Percentiles rank a stretch among this genome's conserved stretches.
Evolutionary conservation across 92 coral and sea anemone species (phyloP).

Genomic region (Paramuricea clavata): DNA sequence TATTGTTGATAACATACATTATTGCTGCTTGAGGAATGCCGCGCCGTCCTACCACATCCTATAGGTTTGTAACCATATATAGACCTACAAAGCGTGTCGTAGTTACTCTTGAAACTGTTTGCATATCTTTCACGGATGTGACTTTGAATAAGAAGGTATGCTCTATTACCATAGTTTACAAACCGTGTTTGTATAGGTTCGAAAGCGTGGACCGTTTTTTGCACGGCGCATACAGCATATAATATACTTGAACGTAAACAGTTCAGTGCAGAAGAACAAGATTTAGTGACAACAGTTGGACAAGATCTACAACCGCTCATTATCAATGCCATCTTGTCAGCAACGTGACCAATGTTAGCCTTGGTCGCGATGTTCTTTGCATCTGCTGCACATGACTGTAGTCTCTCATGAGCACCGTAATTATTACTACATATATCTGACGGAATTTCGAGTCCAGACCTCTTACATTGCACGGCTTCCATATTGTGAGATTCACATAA

Average conservation of each 20-base stretch:
- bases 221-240: background rate
- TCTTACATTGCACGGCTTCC: constrained; percentile 56
- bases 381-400: background rate
- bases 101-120: background rate
- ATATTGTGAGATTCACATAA: constrained; percentile 51
- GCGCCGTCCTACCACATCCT: constrained; percentile 7
- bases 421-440: background rate
- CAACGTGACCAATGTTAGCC: background rate
- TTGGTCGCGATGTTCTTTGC: background rate
- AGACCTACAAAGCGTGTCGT: constrained; percentile 1
- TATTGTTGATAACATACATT: background rate
- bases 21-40: background rate
- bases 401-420: constrained; percentile 9
- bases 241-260: background rate
- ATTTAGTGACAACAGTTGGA: background rate
- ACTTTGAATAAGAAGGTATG: constrained; percentile 5
- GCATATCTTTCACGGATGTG: background rate
- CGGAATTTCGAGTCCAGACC: background rate
- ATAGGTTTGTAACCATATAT: constrained; percentile 5
- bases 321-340: background rate
- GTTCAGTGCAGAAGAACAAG: background rate
- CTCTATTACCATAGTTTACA: background rate
- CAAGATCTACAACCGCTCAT: background rate
- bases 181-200: background rate
- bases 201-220: background rate